Evolutionary conservation across 2,888 invertebrate species (phyloP).

Genomic region (Drosophila meridionalis): DNA sequence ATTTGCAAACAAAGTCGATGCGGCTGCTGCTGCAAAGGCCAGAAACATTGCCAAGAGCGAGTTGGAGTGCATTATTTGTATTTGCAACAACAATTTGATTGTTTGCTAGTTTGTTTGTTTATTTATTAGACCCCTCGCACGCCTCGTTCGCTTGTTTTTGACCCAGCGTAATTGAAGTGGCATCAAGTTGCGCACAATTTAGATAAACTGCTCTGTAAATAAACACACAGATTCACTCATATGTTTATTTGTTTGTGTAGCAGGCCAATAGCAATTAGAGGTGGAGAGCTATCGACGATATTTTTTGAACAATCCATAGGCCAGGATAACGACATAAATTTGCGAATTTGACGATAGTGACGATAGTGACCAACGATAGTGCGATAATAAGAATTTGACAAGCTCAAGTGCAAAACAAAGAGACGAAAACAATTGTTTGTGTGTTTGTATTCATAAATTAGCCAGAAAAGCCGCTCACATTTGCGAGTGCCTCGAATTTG

Average conservation of each 20-base stretch:
- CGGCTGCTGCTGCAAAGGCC: conserved; percentile 2
- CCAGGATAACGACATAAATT: too few species aligned
- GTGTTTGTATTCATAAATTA: too few species aligned
- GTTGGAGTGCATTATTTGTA: conserved; percentile 19
- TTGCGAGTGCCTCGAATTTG: conserved; percentile 37
- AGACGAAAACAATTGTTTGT: too few species aligned
- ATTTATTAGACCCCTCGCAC: conserved; percentile 25
- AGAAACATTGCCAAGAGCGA: conserved; percentile 29
- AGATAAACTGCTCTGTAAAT: conserved; percentile 11
- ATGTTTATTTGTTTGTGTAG: neutral
- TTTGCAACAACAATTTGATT: conserved; percentile 46
- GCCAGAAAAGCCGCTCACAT: too few species aligned
- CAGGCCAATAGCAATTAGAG: too few species aligned
- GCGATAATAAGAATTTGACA: too few species aligned
- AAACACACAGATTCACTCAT: neutral
- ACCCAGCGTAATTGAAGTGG: conserved; percentile 49
- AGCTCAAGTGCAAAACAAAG: too few species aligned
- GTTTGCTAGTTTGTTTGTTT: conserved; percentile 29
- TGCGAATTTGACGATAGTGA: too few species aligned
- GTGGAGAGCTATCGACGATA: too few species aligned
- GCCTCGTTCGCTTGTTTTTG: conserved; percentile 54
- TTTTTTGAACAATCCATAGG: too few species aligned
- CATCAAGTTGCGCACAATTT: conserved; percentile 19
- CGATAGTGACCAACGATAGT: too few species aligned
- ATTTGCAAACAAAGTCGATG: conserved; percentile 53